These are phyloP conservation scores for Thinocorus orbignyianus DNA, from an alignment of 2,113 vertebrate genomes.

Conservation along the genomic window DNA sequence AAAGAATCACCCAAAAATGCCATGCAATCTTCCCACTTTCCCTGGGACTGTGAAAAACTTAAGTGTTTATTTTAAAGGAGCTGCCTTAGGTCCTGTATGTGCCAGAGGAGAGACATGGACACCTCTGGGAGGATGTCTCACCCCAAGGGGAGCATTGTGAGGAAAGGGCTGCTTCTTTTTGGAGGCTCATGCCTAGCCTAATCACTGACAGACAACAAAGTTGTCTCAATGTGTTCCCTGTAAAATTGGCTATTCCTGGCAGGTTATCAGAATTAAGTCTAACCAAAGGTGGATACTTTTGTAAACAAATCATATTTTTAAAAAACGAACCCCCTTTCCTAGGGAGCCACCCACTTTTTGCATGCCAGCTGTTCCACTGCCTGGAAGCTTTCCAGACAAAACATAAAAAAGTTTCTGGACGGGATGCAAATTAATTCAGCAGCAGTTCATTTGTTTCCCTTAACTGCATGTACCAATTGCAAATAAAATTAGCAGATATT, in stretches of 20 bases:
- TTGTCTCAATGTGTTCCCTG: not conserved
- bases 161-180: not conserved
- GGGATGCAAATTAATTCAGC: slow-evolving; percentile 61
- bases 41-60: not conserved
- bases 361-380: slow-evolving; percentile 50
- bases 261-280: not conserved
- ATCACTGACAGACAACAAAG: not conserved
- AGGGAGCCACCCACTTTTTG: slow-evolving; percentile 48
- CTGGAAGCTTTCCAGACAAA: slow-evolving; percentile 63
- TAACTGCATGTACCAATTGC: slow-evolving; percentile 43
- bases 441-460: slow-evolving; percentile 58
- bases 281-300: not conserved
- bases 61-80: not conserved
- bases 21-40: not conserved
- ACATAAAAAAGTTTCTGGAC: slow-evolving; percentile 62
- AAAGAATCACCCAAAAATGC: not conserved
- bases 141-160: not conserved
- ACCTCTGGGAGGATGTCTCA: not conserved
- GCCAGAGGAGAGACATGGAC: not conserved
- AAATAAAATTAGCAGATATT: slow-evolving; percentile 56
- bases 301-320: not conserved
- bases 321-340: not conserved
- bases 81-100: not conserved
- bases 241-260: not conserved
- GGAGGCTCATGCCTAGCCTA: not conserved